Percentiles rank a stretch among this genome's conserved stretches.
These are phyloP conservation scores for Phoeniculus purpureus DNA, from an alignment of 2,797 vertebrate genomes.

Conservation along the genomic window DNA sequence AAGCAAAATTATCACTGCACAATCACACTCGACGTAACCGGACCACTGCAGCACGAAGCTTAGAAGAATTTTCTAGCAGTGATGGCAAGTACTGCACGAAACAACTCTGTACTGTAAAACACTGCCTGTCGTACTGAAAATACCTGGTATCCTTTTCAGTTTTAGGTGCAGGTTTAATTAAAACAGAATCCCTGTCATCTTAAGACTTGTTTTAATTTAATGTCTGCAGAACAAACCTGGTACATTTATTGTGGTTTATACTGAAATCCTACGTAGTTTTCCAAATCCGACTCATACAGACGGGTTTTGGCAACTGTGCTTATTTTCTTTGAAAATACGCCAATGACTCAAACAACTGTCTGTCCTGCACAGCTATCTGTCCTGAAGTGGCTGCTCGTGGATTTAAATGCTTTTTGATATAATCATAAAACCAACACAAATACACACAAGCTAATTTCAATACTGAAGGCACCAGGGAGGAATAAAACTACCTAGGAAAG, in stretches of 20 bases:
- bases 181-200: not conserved
- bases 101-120: not conserved
- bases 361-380: not conserved
- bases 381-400: not conserved
- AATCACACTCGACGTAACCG: not conserved
- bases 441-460: not conserved
- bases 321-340: not conserved
- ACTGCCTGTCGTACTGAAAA: not conserved
- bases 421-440: not conserved
- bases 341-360: not conserved
- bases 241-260: not conserved
- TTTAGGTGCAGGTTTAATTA: not conserved
- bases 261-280: not conserved
- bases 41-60: not conserved
- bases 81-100: not conserved
- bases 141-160: not conserved
- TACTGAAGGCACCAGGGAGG: not conserved
- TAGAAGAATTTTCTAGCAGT: not conserved
- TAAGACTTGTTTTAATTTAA: not conserved
- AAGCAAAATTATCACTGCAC: slow-evolving; percentile 27
- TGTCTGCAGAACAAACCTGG: not conserved
- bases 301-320: not conserved
- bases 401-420: not conserved
- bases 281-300: not conserved
- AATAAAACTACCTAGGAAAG: not conserved